Base-by-base conservation (phyloP, 2,797 vertebrate species). In the Myiotriccus ornatus region DNA sequence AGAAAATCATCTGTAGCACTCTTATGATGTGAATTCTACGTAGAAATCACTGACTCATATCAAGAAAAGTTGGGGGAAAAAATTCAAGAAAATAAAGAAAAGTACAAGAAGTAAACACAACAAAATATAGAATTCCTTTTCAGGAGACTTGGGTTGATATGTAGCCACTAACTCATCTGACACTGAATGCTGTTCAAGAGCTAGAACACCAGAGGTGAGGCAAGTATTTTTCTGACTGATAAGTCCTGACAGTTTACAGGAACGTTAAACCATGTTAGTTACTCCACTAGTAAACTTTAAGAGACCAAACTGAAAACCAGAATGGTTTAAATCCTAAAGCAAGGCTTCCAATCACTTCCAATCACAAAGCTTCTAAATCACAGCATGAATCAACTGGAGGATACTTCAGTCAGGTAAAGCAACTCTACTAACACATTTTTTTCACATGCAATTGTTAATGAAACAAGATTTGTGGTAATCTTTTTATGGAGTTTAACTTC, bases 331-430 rank as follows among this genome's bases (percentile, higher is more conserved):
- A 84, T 83, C 3, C 30, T 5, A 2, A 79, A 92, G 19, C 85
- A 85, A 82, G 4, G 4, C 24, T 91, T 52, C 13, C 75, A 90
- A 67, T n/a, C n/a, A n/a, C n/a, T n/a, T n/a, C n/a, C n/a, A n/a
- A n/a, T n/a, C n/a, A n/a, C n/a, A n/a, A n/a, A n/a, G 47, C 52
- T 70, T 71, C 16, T 86, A 69, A 94, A 73, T 64, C 70, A 79
- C 50, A 32, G 34, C 23, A 56, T 22, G 12, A 44, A 87, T 69
- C 49, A 71, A 62, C 5, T 73, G 37, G 37, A 89, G 93, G n/a
- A 43, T 32, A 30, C n/a, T 10, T 78, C 5, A 0, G 6, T 22
- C 39, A 57, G 21, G 30, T 34, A 37, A 80, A 87, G 25, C 7
- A 39, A 11, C 21, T n/a, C 3, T n/a, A 21, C 17, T 62, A 90